A percentile compares a stretch with the other conserved stretches of the same genome.
These are phyloP conservation scores for Ferrisia virgata DNA, from an alignment of 2,888 invertebrate genomes.

Conservation along the genomic window DNA sequence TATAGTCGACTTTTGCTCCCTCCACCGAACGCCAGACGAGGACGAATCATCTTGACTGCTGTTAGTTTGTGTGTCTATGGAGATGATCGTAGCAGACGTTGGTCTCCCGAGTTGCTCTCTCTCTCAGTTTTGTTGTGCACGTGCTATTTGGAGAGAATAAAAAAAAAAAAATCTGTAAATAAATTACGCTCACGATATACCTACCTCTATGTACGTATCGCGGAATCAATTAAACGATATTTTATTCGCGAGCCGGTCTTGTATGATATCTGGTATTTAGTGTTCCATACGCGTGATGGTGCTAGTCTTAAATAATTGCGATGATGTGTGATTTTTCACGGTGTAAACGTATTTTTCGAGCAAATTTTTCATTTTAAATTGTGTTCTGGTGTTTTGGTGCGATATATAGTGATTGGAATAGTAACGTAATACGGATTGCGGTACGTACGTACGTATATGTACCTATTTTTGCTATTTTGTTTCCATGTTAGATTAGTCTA, in stretches of 20 bases:
- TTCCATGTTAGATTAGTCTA: neutral
- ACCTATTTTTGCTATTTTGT: neutral
- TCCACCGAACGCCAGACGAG: slow-evolving; percentile 8
- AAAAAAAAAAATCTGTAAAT: no score
- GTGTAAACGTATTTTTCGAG: neutral
- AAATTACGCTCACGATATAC: neutral
- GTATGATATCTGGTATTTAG: no score
- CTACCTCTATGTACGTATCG: neutral
- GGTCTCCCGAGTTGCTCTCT: slow-evolving; percentile 8
- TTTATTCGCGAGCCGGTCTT: neutral
- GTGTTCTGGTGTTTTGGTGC: neutral
- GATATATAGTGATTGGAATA: neutral
- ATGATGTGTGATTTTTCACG: neutral
- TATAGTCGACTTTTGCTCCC: neutral
- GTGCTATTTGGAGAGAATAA: neutral
- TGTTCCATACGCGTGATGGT: neutral
- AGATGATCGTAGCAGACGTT: slow-evolving; percentile 23
- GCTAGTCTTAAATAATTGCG: neutral
- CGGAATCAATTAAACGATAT: slow-evolving; percentile 5
- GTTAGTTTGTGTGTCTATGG: neutral
- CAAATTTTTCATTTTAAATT: neutral
- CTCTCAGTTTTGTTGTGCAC: neutral
- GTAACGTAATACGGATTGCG: neutral
- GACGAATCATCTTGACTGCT: neutral
- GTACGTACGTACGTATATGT: no score